A percentile compares a stretch with the other conserved stretches of the same genome.
phyloP scores from a whole-genome alignment of 92 coral and sea anemone species.

The Chrysogorgia sp. region DNA sequence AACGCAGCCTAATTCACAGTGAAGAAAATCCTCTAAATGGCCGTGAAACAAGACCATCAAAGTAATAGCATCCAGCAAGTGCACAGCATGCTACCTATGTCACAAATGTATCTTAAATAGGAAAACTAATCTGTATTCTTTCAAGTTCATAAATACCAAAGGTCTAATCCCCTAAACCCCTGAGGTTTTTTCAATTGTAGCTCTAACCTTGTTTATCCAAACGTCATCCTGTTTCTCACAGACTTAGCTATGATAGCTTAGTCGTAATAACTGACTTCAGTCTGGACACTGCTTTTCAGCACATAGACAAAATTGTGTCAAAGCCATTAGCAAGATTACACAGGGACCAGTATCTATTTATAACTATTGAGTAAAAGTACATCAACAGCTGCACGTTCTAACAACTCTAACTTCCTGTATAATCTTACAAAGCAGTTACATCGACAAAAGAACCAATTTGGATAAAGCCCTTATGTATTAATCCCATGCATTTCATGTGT shows the following conservation, averaged over 20 bases:
- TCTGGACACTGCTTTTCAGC: not conserved
- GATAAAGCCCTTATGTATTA: not conserved
- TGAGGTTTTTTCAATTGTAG: no score
- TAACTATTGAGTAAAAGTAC: conserved; percentile 26
- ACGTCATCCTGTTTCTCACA: not conserved
- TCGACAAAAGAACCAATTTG: not conserved
- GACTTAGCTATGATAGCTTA: not conserved
- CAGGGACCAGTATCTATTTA: conserved; percentile 23
- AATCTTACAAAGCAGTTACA: not conserved
- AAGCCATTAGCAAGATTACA: conserved; percentile 33
- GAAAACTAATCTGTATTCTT: no score
- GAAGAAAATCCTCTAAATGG: no score
- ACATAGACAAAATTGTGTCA: conserved; percentile 13
- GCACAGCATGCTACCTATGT: no score
- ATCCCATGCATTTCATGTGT: not conserved
- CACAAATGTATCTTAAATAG: no score
- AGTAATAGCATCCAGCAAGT: no score
- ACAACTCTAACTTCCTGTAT: not conserved
- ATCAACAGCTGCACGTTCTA: conserved; percentile 24
- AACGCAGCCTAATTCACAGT: no score
- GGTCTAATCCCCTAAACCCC: no score
- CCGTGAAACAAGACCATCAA: no score
- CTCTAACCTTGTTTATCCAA: not conserved
- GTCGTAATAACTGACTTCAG: not conserved
- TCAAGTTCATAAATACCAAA: no score